Evolutionary conservation across 2,888 invertebrate species (phyloP).

Genomic region (Drosophila yooni): DNA sequence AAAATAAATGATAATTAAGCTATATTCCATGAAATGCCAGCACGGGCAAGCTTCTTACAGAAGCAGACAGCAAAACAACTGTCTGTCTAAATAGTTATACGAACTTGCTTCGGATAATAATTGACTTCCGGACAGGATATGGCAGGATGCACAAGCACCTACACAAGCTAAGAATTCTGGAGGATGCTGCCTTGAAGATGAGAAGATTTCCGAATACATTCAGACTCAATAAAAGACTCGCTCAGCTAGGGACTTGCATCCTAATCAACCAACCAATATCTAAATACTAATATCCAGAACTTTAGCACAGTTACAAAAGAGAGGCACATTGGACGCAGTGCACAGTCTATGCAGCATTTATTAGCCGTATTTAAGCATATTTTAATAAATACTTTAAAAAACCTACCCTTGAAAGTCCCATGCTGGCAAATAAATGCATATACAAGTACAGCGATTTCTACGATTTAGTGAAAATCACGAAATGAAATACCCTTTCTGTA

Average conservation of each 20-base stretch:
- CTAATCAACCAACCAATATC: no score
- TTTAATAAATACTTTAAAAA: not conserved
- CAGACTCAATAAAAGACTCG: not conserved
- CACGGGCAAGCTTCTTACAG: not conserved
- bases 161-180: not conserved
- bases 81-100: not conserved
- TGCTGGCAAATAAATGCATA: not conserved
- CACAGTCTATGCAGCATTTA: not conserved
- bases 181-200: not conserved
- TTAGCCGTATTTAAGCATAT: not conserved
- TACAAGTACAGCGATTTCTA: conserved; percentile 1
- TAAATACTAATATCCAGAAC: not conserved
- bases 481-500: not conserved
- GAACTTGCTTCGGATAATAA: not conserved
- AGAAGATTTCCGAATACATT: not conserved
- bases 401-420: not conserved
- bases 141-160: not conserved
- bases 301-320: not conserved
- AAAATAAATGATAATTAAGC: not conserved
- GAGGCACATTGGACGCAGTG: not conserved
- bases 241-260: not conserved
- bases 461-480: conserved; percentile 5
- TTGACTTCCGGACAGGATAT: not conserved
- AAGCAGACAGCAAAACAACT: not conserved
- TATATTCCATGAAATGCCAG: not conserved